Base-by-base conservation (phyloP, 37 sponge, comb jelly and placozoan species). In the Tethya wilhelma region DNA sequence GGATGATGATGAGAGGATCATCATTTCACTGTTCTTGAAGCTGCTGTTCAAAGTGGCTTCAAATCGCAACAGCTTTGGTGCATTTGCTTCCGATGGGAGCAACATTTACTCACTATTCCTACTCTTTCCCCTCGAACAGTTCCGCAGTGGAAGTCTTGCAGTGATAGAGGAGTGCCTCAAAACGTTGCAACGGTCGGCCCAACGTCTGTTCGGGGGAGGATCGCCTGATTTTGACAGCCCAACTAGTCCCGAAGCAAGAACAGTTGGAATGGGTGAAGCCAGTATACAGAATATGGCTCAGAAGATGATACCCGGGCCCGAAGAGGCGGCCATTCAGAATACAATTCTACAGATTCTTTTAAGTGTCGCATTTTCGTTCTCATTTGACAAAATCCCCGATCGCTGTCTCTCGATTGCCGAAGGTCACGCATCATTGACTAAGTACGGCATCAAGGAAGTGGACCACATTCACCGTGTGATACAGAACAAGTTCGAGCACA, bases 101-200 rank as follows among this genome's bases (percentile, higher is more conserved):
- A 43, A 82, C 14, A 62, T 88, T 39, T 88, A 68, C 77, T 77
- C 77, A 3, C 82, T 84, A 58, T 83, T 79, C 32, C 79, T 84
- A 39, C 73, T 79, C 53, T 41, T 84, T 23, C 79, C 84, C 20
- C 38, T 74, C 43, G 12, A 62, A 33, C n/a, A 44, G 28, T 84
- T 84, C 53, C 84, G 80, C 11, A 14, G 30, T 33, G 78, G 56
- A 0, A 45, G 75, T 0, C 78, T 91, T 25, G 78, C 59, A 0
- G 83, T 86, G 17, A 3, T 81, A 29, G 77, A 80, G n/a, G 64
- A 67, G 68, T 76, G 72, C 39, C 53, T 82, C 56, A 44, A 3
- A 11, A 87, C 87, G 26, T 44, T 80, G 38, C 55, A 65, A 2
- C 36, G 41, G 53, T 33, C 40, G 37, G 1, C 63, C 23, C 59